Percentiles rank a stretch among this genome's conserved stretches.
Evolutionary conservation across 1,140 invertebrate genomes (phyloP).

Genomic region (Apis cerana): DNA sequence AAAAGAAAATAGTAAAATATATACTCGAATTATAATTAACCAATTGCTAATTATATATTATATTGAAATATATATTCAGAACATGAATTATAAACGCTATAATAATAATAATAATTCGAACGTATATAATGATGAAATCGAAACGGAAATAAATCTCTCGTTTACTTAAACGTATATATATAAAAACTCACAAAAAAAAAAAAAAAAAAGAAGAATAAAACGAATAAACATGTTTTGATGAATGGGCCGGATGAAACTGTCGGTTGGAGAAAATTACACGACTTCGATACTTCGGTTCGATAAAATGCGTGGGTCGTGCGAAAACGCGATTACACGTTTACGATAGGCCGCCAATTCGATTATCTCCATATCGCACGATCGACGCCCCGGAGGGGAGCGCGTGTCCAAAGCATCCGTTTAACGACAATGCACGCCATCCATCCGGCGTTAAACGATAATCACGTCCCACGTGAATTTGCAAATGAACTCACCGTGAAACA

Average conservation of each 20-base stretch:
- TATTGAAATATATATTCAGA: no score
- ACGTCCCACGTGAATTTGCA: constrained; percentile 12
- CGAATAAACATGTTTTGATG: constrained; percentile 6
- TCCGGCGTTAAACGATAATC: not conserved
- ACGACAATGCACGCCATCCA: not conserved
- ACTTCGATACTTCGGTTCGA: not conserved
- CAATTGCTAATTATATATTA: no score
- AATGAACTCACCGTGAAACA: not conserved
- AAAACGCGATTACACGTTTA: constrained; percentile 1
- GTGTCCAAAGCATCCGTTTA: not conserved
- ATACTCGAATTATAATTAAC: no score
- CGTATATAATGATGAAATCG: not conserved
- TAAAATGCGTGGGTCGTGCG: constrained; percentile 18
- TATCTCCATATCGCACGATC: not conserved
- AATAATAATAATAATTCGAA: no score
- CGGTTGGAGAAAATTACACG: constrained; percentile 7
- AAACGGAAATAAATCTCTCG: not conserved
- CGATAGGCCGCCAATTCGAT: not conserved
- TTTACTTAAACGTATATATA: not conserved
- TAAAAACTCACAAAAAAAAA: no score
- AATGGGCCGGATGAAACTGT: not conserved
- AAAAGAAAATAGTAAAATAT: no score
- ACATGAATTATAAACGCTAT: no score
- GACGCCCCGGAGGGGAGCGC: not conserved
- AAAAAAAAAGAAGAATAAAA: not conserved